Evolutionary conservation across 2,113 vertebrate genomes (phyloP).

Genomic region (Camelus dromedarius): DNA sequence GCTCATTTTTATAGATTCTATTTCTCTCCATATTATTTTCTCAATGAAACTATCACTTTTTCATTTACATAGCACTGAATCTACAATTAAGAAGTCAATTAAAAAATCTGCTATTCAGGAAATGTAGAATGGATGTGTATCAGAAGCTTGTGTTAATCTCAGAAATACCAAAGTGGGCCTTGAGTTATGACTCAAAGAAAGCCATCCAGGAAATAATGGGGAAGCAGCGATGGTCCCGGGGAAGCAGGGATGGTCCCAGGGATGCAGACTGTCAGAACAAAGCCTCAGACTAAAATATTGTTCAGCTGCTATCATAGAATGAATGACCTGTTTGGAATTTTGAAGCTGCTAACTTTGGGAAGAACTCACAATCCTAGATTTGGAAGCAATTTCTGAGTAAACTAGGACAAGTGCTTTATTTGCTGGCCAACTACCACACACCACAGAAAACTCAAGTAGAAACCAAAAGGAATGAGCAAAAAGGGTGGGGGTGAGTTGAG

Average conservation of each 20-base stretch:
- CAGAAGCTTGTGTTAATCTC: background rate
- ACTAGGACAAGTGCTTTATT: background rate
- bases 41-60: background rate
- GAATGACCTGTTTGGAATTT: background rate
- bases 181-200: background rate
- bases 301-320: background rate
- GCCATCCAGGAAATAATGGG: background rate
- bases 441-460: background rate
- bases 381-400: background rate
- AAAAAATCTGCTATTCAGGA: background rate
- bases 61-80: background rate
- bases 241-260: background rate
- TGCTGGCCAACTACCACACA: rapidly evolving
- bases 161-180: background rate
- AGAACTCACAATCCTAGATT: background rate
- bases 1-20: background rate
- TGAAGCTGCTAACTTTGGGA: background rate
- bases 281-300: background rate
- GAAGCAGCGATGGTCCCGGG: background rate
- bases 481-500: rapidly evolving
- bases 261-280: background rate
- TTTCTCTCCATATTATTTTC: background rate
- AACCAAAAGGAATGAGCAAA: background rate
- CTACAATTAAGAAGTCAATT: background rate
- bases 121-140: background rate